Base-by-base conservation (phyloP, 2,888 invertebrate species). In the Harmothoe impar region DNA sequence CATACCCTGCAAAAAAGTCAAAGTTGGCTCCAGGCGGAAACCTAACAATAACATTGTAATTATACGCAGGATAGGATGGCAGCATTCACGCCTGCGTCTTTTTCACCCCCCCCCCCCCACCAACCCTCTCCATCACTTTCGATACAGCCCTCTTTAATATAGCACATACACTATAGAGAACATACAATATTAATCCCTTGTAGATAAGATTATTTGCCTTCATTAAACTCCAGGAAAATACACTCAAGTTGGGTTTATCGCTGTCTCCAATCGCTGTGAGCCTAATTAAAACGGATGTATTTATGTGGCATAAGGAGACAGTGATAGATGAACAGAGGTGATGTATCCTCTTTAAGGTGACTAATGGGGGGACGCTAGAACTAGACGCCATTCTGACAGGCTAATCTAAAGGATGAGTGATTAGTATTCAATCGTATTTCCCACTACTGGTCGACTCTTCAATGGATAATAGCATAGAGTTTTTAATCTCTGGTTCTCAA, bases 1-100 rank as follows among this genome's bases (percentile, higher is more conserved):
- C n/a, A n/a, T n/a, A 20, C 7, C 62, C 62, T 20, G 15, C 62
- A 62, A 62, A 62, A 62, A 62, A 20, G 62, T 7, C 43, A 62
- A 5, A n/a, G 23, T n/a, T n/a, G 7, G 62, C 62, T 62, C 20
- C 23, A 20, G 20, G 62, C 20, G 20, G 62, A 62, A 62, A n/a
- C 62, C 62, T 62, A 62, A 72, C 72, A 72, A 72, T 72, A 25
- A 72, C 72, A 29, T 7, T 25, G 72, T 72, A 72, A 72, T 72
- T 72, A 72, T 25, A 72, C 25, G 72, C 29, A 15, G 31, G 72
- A 72, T 72, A 29, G 31, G 29, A 25, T 72, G 72, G 29, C 72
- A 20, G 20, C 20, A 5, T 62, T 62, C 62, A 20, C 62, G 62
- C 62, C 62, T 62, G 23, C 20, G 62, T 20, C 62, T 62, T 62